Base-by-base conservation (phyloP, 37 sponge, comb jelly and placozoan species). In the Chondrilla cf. caribensis region DNA sequence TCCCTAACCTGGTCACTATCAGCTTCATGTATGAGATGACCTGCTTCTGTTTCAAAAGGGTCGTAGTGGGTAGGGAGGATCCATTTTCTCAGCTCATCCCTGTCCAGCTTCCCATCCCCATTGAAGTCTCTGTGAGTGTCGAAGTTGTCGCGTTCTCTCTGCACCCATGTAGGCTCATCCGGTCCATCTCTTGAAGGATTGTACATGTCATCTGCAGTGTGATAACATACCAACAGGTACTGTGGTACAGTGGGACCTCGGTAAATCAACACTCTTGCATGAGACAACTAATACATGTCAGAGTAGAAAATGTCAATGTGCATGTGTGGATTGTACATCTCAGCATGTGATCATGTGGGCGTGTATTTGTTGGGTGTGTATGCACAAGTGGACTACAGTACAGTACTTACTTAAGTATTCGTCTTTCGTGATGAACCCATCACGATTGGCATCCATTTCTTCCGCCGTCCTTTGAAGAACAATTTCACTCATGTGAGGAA, bases 21-120 rank as follows among this genome's bases (percentile, higher is more conserved):
- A 40, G 97, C 83, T 38, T 91, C 88, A 66, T 89, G 82, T 38
- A 98, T 98, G 66, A 98, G 90, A 57, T 98, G 97, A 11, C 31
- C 86, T 11, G 99, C 96, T 65, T 98, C 99, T 0, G 95, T 89
- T 40, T 90, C 85, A 3, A 87, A 86, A 70, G 90, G 95, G 58
- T 93, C 91, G 60, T 86, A 90, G 58, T 88, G 41, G 21, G 44
- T 42, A 0, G 92, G 94, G 24, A 84, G 26, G 7, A 94, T 71
- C 95, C 95, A 94, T 11, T 70, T 37, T n/a, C 82, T 58, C 0
- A 94, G 38, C 75, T 94, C 95, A 62, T 86, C 76, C 58, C 54
- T 79, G 39, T 84, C 78, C 39, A 84, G 78, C 15, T 75, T 51
- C 40, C 84, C 84, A 28, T 84, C 84, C 19, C 55, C 31, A 38